Conservation (phyloP, 1,140 invertebrate species). For the Hyphantria cunea region DNA sequence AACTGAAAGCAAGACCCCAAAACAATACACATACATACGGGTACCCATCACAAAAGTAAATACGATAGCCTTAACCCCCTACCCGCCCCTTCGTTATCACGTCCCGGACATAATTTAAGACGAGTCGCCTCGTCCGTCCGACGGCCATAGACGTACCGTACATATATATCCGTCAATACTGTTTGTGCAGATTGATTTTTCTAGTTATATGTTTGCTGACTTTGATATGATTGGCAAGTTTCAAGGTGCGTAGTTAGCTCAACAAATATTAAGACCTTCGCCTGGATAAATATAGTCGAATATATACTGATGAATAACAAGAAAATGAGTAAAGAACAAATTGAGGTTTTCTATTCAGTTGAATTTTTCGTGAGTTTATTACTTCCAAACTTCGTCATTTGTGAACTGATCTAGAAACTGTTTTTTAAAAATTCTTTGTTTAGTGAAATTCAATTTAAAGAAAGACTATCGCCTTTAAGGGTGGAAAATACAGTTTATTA, state of each 20-base stretch:
- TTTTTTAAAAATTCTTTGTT: too few relatives aligned
- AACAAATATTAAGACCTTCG: not conserved
- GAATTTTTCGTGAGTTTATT: too few relatives aligned
- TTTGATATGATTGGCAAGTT: slow-evolving; percentile 1
- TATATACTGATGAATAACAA: too few relatives aligned
- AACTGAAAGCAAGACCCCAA: too few relatives aligned
- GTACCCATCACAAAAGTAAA: slow-evolving; percentile 50
- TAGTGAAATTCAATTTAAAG: too few relatives aligned
- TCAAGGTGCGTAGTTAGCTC: not conserved
- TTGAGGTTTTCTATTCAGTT: too few relatives aligned
- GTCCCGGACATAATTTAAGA: slow-evolving; percentile 76
- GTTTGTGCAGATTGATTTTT: slow-evolving; percentile 25
- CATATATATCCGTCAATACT: slow-evolving; percentile 42
- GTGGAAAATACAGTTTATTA: too few relatives aligned
- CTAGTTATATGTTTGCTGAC: not conserved
- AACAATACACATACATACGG: not conserved
- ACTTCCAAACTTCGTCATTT: too few relatives aligned
- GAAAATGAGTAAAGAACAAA: too few relatives aligned
- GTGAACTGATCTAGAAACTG: too few relatives aligned
- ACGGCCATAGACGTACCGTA: slow-evolving; percentile 8
- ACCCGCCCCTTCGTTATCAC: slow-evolving; percentile 64
- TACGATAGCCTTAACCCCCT: slow-evolving; percentile 27
- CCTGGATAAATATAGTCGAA: too few relatives aligned
- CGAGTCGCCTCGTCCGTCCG: slow-evolving; percentile 43
- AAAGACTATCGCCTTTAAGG: too few relatives aligned